These are phyloP conservation scores for Tenthredo livida DNA, from an alignment of 2,888 invertebrate genomes.

Conservation along the genomic window DNA sequence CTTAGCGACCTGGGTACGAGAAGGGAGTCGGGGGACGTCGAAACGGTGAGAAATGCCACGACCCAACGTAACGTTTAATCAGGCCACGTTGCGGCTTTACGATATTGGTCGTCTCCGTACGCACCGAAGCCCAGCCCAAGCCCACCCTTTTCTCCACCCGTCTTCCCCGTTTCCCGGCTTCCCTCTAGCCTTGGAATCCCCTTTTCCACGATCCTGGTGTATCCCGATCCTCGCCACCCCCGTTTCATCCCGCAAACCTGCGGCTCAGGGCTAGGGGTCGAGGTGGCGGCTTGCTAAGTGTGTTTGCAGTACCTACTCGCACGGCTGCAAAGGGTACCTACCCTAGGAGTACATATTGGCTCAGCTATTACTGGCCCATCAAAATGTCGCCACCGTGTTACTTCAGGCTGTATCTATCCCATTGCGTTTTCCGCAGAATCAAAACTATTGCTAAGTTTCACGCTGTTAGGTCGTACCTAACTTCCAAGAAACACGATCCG, in stretches of 20 bases:
- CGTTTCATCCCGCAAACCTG: slow-evolving; percentile 48
- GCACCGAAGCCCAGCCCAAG: slow-evolving; percentile 55
- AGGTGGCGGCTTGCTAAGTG: slow-evolving; percentile 51
- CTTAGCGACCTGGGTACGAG: slow-evolving; percentile 16
- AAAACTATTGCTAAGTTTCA: background rate
- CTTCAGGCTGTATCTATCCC: background rate
- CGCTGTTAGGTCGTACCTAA: background rate
- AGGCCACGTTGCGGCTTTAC: slow-evolving; percentile 77
- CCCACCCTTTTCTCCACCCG: slow-evolving; percentile 13
- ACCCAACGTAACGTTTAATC: slow-evolving; percentile 76
- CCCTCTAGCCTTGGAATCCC: slow-evolving; percentile 42
- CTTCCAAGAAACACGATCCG: background rate
- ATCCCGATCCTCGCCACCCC: slow-evolving; percentile 52
- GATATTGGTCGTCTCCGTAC: slow-evolving; percentile 71
- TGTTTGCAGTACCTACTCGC: slow-evolving; percentile 47
- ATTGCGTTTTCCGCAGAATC: background rate
- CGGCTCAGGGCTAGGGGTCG: slow-evolving; percentile 32
- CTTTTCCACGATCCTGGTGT: slow-evolving; percentile 49
- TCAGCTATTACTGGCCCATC: slow-evolving; percentile 66
- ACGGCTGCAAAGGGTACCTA: slow-evolving; percentile 51
- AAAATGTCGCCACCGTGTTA: slow-evolving; percentile 60
- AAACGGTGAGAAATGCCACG: slow-evolving; percentile 69
- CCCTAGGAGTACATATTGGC: slow-evolving; percentile 67
- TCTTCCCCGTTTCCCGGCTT: background rate
- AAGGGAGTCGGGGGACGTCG: background rate